Percentiles rank a stretch among this genome's conserved stretches.
Conservation (phyloP, 2,797 vertebrate species). For the Eutrigla gurnardus region DNA sequence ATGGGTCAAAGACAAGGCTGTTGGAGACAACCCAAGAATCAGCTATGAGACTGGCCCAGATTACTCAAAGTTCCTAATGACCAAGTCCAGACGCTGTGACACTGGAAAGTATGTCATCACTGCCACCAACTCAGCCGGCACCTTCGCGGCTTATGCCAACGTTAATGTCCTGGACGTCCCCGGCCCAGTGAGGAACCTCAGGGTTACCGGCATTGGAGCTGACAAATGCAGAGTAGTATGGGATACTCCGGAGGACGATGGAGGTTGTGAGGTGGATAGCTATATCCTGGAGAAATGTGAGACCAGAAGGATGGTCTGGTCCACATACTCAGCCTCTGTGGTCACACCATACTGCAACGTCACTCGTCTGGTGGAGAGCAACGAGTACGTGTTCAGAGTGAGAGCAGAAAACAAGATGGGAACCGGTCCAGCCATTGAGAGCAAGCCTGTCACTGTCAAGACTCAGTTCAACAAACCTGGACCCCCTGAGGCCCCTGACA, state of each 20-base stretch:
- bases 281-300: constrained; percentile 99
- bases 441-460: constrained; percentile 92
- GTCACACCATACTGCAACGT: constrained; percentile 90
- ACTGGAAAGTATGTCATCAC: constrained; percentile 95
- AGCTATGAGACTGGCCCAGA: constrained; percentile 92
- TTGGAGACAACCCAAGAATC: constrained; percentile 92
- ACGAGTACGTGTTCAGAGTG: constrained; percentile 98
- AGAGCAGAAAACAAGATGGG: constrained; percentile 99
- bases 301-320: constrained; percentile 99
- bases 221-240: constrained; percentile 95
- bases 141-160: constrained; percentile 94
- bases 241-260: constrained; percentile 96
- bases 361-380: constrained; percentile 94
- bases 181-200: constrained; percentile 93
- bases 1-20: constrained; percentile 95
- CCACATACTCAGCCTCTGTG: constrained; percentile 92
- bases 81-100: constrained; percentile 92
- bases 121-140: constrained; percentile 94
- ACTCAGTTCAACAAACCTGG: constrained; percentile 95
- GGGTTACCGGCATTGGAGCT: constrained; percentile 90
- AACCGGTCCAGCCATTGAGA: constrained; percentile 94
- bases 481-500: constrained; percentile 93
- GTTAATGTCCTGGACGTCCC: constrained; percentile 95
- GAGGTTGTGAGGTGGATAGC: constrained; percentile 98
- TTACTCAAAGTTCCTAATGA: constrained; percentile 92